Evolutionary conservation across 2,113 vertebrate species (phyloP).

Genomic region (Eudyptes chrysolophus): DNA sequence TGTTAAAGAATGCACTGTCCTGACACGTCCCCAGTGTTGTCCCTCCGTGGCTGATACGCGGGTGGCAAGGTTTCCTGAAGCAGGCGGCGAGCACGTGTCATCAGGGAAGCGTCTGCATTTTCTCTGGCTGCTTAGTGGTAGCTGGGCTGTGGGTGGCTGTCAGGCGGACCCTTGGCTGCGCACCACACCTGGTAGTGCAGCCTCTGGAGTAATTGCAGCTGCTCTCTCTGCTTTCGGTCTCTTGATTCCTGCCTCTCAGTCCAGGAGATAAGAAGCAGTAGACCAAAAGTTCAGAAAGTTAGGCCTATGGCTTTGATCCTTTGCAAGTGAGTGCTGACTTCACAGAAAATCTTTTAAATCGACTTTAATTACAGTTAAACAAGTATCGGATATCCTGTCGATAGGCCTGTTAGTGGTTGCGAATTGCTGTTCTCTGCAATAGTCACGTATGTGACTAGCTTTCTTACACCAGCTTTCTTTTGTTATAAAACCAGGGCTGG

Average conservation of each 20-base stretch:
- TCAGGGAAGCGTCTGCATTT: rapidly evolving
- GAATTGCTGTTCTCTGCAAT: background rate
- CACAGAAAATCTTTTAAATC: background rate
- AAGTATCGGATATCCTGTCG: background rate
- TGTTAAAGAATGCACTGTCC: background rate
- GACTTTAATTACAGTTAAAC: background rate
- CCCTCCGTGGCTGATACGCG: background rate
- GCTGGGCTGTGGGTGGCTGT: rapidly evolving
- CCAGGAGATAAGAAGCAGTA: background rate
- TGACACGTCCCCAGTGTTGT: rapidly evolving
- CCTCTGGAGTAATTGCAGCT: rapidly evolving
- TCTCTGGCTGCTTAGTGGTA: background rate
- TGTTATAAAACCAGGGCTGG: background rate
- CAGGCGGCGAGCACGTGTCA: rapidly evolving
- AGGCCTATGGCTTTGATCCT: background rate
- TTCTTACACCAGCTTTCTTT: background rate
- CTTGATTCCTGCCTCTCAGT: rapidly evolving
- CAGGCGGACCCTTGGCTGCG: background rate
- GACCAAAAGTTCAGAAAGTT: background rate
- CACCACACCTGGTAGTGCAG: rapidly evolving
- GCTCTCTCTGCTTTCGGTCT: rapidly evolving
- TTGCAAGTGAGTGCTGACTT: background rate
- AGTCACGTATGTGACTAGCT: background rate
- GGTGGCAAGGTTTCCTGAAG: too few relatives aligned
- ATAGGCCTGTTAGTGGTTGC: background rate